Evolutionary conservation across 2,888 invertebrate genomes (phyloP).

Genomic region (Andrena bucephala): DNA sequence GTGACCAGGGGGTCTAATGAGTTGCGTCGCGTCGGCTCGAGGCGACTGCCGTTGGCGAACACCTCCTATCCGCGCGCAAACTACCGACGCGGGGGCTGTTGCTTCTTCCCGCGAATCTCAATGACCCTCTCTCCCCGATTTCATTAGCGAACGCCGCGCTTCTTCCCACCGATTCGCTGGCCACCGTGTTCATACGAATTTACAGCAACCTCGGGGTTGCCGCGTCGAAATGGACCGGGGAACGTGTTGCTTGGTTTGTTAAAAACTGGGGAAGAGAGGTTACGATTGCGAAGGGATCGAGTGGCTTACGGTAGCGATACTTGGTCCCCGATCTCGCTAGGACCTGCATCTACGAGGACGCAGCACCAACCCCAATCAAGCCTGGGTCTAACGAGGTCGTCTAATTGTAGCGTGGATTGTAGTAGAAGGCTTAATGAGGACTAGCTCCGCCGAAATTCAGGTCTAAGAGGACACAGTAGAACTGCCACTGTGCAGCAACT

Average conservation of each 20-base stretch:
- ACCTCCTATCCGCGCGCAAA: conserved; percentile 6
- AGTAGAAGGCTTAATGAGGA: no score
- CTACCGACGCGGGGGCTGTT: conserved; percentile 5
- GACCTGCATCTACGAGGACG: no score
- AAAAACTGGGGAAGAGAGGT: no score
- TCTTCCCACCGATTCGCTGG: not conserved
- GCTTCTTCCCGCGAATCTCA: conserved; percentile 8
- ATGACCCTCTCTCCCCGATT: conserved; percentile 1
- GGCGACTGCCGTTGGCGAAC: not conserved
- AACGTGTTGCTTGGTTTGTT: not conserved
- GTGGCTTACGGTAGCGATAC: no score
- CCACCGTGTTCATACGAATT: not conserved
- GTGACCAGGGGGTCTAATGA: conserved; percentile 43
- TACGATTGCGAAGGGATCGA: no score
- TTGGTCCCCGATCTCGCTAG: no score
- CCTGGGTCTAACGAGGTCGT: no score
- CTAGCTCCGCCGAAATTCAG: no score
- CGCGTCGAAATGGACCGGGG: not conserved
- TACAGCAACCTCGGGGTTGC: not conserved
- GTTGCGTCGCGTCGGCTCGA: conserved; percentile 4
- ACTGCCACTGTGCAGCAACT: no score
- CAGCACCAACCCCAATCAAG: no score
- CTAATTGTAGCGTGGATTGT: no score
- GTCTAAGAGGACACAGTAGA: no score
- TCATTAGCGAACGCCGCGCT: conserved; percentile 26